These are phyloP conservation scores for Scaptomyza cyrtandrae DNA, from an alignment of 2,888 invertebrate genomes.

Conservation along the genomic window DNA sequence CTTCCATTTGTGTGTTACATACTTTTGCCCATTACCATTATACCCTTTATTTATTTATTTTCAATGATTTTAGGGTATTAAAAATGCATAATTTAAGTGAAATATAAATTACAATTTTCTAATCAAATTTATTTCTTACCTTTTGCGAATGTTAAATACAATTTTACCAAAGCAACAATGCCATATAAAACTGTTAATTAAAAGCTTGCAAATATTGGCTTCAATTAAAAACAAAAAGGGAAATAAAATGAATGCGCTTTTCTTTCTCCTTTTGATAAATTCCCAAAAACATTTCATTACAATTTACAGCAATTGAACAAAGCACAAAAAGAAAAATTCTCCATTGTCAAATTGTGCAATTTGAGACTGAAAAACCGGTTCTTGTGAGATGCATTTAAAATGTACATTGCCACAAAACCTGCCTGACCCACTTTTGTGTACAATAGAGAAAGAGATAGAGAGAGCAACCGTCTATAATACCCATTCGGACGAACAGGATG, in stretches of 20 bases:
- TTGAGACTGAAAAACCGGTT: background rate
- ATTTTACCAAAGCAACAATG: background rate
- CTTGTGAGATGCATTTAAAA: background rate
- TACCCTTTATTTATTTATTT: too few relatives aligned
- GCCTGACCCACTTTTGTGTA: slow-evolving; percentile 38
- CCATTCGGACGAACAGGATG: slow-evolving; percentile 22
- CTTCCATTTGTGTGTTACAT: too few relatives aligned
- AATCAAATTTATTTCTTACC: background rate
- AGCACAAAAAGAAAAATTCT: background rate
- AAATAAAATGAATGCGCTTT: background rate
- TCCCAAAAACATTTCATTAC: background rate
- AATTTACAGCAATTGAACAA: background rate
- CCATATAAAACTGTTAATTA: background rate
- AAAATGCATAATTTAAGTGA: too few relatives aligned
- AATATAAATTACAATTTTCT: background rate
- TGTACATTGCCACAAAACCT: background rate
- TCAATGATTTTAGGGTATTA: too few relatives aligned
- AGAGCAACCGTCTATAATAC: slow-evolving; percentile 15
- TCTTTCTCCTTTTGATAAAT: background rate
- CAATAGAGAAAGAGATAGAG: background rate
- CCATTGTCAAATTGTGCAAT: background rate
- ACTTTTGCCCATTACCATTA: too few relatives aligned
- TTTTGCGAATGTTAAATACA: background rate
- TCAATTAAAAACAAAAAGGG: background rate
- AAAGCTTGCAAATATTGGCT: background rate